Base-by-base conservation (phyloP, 2,888 invertebrate genomes). In the Sericinus montela region DNA sequence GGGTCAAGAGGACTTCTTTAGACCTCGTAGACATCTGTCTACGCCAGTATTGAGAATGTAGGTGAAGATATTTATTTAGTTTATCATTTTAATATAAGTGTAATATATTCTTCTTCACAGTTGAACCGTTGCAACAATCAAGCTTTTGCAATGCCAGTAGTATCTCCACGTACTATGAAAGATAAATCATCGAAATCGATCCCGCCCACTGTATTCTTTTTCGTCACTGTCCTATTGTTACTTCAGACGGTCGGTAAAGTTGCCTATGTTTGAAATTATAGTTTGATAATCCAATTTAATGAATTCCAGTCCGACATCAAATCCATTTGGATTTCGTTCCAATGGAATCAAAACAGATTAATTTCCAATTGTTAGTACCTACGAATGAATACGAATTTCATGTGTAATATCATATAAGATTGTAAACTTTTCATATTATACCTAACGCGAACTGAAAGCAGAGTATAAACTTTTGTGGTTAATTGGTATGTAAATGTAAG, bases 221-320 rank as follows among this genome's bases (percentile, higher is more conserved):
- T 86, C 54, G 77, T 87, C 40, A 81, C 85, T 9, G 69, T 86
- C 0, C 63, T 87, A 0, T 59, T 88, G 10, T 66, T 85, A 0
- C 66, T 88, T 1, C 86, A 88, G 54, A 87, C 85, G 0, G 87
- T 84, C 0, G 80, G 75, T 28, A 84, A 81, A 60, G 87, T 86
- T 3, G 64, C 79, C 13, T 65, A 81, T 44, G 75, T 80, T 37
- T 82, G n/a, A 69, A 62, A 25, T 9, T 1, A n/a, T 16, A 8
- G 32, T 9, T 8, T 11, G 1, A 5, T 32, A 32, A 16, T 29
- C 9, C 7, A 23, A 14, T 15, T 32, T 3, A 38, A 38, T 29
- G 13, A 15, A 43, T 23, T 13, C 16, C 37, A 39, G 11, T 23
- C 10, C 15, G 19, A 11, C 40, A 29, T 47, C 32, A 45, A 45